phyloP scores from a whole-genome alignment of 2,888 invertebrate species.

The Machimus rusticus region DNA sequence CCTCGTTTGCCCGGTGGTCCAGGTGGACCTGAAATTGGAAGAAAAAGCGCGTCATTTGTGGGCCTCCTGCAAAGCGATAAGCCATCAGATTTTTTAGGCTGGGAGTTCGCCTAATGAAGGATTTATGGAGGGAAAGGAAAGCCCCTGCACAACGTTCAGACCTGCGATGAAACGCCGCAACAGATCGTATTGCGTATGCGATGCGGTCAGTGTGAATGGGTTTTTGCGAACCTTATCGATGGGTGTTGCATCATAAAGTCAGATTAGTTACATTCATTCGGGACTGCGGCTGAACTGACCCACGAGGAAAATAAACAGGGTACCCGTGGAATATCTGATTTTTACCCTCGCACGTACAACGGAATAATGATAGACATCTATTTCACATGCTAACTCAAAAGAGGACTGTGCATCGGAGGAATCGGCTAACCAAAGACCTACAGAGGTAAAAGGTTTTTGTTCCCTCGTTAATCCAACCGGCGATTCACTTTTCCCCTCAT shows the following conservation, averaged over 20 bases:
- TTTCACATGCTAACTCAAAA: not conserved
- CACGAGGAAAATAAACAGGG: not conserved
- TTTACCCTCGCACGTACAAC: not conserved
- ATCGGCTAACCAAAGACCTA: not conserved
- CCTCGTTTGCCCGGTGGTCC: constrained; percentile 89
- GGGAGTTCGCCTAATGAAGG: constrained; percentile 16
- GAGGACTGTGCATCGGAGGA: not conserved
- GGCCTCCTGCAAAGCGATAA: constrained; percentile 20
- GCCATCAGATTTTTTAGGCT: constrained; percentile 7
- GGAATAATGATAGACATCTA: not conserved
- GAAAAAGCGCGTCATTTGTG: constrained; percentile 10
- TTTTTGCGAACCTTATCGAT: not conserved
- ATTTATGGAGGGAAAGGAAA: constrained; percentile 9
- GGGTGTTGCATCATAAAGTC: not conserved
- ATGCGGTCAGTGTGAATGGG: not conserved
- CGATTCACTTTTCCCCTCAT: not conserved
- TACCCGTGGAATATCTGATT: not conserved
- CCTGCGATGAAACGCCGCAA: not conserved
- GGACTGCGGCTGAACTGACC: not conserved
- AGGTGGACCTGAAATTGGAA: constrained; percentile 71
- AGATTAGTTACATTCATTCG: not conserved
- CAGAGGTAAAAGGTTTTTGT: not conserved
- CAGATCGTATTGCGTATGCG: not conserved
- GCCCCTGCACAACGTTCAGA: not conserved
- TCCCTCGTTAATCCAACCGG: not conserved